Conservation (phyloP, 2,888 invertebrate genomes). For the Loripinus fragilis region DNA sequence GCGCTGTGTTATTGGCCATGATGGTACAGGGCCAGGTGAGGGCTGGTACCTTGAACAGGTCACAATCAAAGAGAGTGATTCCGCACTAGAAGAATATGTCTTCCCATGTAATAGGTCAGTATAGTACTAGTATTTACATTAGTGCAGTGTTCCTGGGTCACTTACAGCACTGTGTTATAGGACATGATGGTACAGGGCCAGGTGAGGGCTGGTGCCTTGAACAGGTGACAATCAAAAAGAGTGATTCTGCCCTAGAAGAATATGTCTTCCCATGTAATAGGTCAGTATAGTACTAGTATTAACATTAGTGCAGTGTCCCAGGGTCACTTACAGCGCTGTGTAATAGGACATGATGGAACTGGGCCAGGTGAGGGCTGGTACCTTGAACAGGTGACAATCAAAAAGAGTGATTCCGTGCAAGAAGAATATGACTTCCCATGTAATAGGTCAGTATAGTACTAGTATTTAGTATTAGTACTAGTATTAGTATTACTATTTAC, state of each 20-base stretch:
- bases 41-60: constrained; percentile 80
- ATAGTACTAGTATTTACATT: constrained; percentile 72
- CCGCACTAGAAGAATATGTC: constrained; percentile 72
- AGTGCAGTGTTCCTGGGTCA: constrained; percentile 80
- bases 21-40: constrained; percentile 76
- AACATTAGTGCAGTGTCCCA: constrained; percentile 80
- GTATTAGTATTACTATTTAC: constrained; percentile 77
- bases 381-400: constrained; percentile 73
- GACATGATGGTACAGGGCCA: constrained; percentile 79
- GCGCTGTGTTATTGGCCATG: constrained; percentile 79
- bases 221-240: constrained; percentile 73
- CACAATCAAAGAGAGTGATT: constrained; percentile 72
- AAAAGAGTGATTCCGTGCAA: constrained; percentile 68
- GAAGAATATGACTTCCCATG: constrained; percentile 80
- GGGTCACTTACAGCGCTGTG: constrained; percentile 77
- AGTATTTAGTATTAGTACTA: no score
- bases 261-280: constrained; percentile 80
- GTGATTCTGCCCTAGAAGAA: constrained; percentile 68
- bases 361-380: constrained; percentile 79
- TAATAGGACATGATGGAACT: constrained; percentile 82
- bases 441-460: constrained; percentile 73
- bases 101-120: constrained; percentile 80
- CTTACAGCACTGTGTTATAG: constrained; percentile 76
- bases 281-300: constrained; percentile 75
- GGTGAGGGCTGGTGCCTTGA: constrained; percentile 81